These are phyloP conservation scores for Taphrorychus bicolor DNA, from an alignment of 2,888 invertebrate species.

Conservation along the genomic window DNA sequence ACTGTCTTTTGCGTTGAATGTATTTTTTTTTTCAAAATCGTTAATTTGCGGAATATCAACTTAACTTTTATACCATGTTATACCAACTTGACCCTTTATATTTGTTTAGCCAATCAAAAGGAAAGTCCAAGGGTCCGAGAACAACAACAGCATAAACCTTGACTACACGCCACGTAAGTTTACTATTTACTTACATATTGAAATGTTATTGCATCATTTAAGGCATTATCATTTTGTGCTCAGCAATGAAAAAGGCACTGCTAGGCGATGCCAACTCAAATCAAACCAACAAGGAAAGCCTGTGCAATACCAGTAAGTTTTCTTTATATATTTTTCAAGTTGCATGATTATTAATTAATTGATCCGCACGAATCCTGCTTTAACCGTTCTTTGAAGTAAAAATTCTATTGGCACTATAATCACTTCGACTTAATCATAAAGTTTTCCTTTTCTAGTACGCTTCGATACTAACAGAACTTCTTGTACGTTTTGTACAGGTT, in stretches of 20 bases:
- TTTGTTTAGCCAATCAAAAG: slow-evolving; percentile 22
- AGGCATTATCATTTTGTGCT: slow-evolving; percentile 28
- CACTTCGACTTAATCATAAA: too few relatives aligned
- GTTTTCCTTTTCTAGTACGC: too few relatives aligned
- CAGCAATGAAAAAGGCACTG: slow-evolving; percentile 39
- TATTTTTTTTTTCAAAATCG: too few relatives aligned
- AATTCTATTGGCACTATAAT: too few relatives aligned
- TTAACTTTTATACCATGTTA: too few relatives aligned
- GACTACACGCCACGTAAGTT: slow-evolving; percentile 19
- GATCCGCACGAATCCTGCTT: too few relatives aligned
- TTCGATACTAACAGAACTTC: not conserved
- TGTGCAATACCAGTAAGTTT: slow-evolving; percentile 27
- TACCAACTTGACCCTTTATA: slow-evolving; percentile 3
- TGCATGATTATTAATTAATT: too few relatives aligned
- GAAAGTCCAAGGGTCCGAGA: slow-evolving; percentile 19
- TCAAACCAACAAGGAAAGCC: not conserved
- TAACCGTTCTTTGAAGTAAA: too few relatives aligned
- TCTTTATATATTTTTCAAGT: too few relatives aligned
- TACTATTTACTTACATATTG: too few relatives aligned
- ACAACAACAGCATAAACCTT: slow-evolving; percentile 17
- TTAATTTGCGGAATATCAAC: too few relatives aligned
- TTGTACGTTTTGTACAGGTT: slow-evolving; percentile 19
- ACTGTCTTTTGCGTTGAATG: too few relatives aligned
- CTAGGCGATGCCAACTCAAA: slow-evolving; percentile 7
- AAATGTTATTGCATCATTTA: slow-evolving; percentile 13